Conservation (phyloP, 2,113 vertebrate genomes). For the Amphiprion ocellaris region DNA sequence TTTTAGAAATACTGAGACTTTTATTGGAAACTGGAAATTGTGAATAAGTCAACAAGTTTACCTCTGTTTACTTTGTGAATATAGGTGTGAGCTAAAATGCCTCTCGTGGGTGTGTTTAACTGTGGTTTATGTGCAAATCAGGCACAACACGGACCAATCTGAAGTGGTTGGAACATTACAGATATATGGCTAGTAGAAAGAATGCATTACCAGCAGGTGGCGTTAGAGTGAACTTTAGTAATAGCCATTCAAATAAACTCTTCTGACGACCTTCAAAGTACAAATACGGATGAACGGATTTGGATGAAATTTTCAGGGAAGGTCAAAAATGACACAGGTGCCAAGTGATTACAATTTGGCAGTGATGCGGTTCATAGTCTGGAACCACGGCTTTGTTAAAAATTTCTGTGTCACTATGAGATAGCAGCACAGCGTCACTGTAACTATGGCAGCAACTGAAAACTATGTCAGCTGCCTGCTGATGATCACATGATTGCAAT, state of each 20-base stretch:
- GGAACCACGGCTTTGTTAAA: no score
- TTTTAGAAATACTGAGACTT: neutral
- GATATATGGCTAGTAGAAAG: slow-evolving; percentile 13
- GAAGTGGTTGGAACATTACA: slow-evolving; percentile 4
- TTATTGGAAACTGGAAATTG: neutral
- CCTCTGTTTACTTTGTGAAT: neutral
- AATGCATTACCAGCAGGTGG: slow-evolving; percentile 35
- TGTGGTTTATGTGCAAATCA: neutral
- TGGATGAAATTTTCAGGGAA: no score
- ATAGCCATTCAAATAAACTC: slow-evolving; percentile 17
- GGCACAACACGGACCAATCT: slow-evolving; percentile 1
- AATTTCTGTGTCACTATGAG: no score
- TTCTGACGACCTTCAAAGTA: slow-evolving; percentile 18
- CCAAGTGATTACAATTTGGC: no score
- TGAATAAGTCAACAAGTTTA: neutral
- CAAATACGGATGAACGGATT: no score
- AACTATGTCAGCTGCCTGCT: no score
- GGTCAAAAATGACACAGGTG: no score
- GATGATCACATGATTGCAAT: no score
- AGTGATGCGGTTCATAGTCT: no score
- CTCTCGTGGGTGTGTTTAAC: neutral
- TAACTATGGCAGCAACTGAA: no score
- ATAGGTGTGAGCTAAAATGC: neutral
- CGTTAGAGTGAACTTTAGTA: neutral
- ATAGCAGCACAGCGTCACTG: no score